Percentiles rank a stretch among this genome's conserved stretches.
These are phyloP conservation scores for Pedicia rivosa DNA, from an alignment of 2,888 invertebrate species.

Conservation along the genomic window DNA sequence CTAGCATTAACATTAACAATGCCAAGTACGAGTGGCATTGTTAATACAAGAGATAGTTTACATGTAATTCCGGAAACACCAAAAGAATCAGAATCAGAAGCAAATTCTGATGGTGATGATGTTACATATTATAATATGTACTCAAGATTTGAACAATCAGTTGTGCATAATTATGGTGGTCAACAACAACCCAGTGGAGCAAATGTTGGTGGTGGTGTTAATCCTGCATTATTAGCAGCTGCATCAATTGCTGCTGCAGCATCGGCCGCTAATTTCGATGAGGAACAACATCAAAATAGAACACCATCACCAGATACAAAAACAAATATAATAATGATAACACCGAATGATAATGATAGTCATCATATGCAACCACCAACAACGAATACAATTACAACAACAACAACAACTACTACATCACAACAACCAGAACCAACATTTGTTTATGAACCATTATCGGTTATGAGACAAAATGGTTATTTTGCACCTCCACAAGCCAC, in stretches of 20 bases:
- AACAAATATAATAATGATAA: no score
- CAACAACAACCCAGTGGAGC: conserved; percentile 2
- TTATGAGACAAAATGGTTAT: conserved; percentile 19
- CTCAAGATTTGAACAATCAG: conserved; percentile 12
- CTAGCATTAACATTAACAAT: conserved; percentile 26
- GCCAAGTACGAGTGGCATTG: conserved; percentile 11
- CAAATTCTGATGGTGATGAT: conserved; percentile 13
- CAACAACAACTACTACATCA: conserved; percentile 17
- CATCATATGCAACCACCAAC: conserved; percentile 26
- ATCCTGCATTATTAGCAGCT: conserved; percentile 28
- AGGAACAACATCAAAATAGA: conserved; percentile 32
- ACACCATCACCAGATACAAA: conserved; percentile 20
- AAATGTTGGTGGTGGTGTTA: conserved; percentile 20
- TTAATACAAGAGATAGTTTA: background rate
- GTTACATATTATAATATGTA: conserved; percentile 13
- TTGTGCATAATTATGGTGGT: conserved; percentile 6
- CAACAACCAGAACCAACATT: conserved; percentile 12
- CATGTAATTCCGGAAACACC: conserved; percentile 10
- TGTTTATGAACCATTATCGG: conserved; percentile 15
- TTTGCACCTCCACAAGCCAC: conserved; percentile 22
- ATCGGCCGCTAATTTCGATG: conserved; percentile 8
- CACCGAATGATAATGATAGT: no score
- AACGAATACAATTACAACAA: conserved; percentile 28
- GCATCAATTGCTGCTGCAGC: conserved; percentile 21
- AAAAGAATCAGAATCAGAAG: conserved; percentile 13